phyloP scores from a whole-genome alignment of 2,797 vertebrate genomes.

The Sebastes matsubarae region DNA sequence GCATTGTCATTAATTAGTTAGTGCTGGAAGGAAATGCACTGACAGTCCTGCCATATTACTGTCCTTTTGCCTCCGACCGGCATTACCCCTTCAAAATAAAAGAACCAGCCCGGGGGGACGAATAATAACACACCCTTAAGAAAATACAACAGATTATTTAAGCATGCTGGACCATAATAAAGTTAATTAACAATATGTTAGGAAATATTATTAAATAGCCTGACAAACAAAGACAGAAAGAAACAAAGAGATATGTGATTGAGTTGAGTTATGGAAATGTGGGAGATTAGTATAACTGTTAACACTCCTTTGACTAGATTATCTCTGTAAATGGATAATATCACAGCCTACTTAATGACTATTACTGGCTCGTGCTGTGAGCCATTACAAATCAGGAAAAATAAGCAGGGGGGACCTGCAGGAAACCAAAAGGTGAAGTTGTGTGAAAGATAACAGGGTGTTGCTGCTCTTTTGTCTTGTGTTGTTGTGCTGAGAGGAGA shows the following conservation, averaged over 20 bases:
- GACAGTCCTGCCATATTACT: neutral
- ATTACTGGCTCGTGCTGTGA: neutral
- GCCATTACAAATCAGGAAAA: neutral
- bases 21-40: neutral
- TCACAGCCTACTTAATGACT: neutral
- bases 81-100: neutral
- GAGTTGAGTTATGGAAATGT: neutral
- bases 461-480: neutral
- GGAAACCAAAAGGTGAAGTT: neutral
- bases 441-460: neutral
- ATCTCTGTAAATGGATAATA: neutral
- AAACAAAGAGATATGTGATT: neutral
- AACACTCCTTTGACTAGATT: neutral
- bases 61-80: neutral
- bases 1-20: neutral
- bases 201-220: neutral
- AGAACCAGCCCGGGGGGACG: neutral
- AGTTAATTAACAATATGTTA: neutral
- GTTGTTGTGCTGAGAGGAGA: neutral
- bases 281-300: neutral
- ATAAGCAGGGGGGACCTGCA: neutral
- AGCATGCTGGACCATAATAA: neutral
- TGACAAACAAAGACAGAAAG: neutral
- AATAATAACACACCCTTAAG: neutral
- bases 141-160: neutral